Evolutionary conservation across 2,797 vertebrate genomes (phyloP).

Genomic region (Melanotaenia nigrans): DNA sequence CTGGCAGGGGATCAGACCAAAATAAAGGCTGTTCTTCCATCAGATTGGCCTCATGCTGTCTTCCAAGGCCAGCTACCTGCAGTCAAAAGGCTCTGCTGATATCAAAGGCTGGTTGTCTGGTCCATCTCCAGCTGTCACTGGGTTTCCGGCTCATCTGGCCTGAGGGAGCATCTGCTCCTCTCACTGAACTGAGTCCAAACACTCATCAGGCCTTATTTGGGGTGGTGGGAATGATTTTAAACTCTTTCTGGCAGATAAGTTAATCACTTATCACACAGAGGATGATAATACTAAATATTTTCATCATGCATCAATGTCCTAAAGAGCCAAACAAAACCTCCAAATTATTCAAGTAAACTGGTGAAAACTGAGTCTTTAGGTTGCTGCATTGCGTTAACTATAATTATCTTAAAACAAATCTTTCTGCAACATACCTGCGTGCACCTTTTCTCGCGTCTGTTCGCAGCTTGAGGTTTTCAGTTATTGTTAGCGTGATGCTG

Average conservation of each 20-base stretch:
- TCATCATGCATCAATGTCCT: background rate
- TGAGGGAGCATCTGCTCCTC: slow-evolving; percentile 68
- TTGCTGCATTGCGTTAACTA: no score
- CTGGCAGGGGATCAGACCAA: slow-evolving; percentile 66
- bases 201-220: slow-evolving; percentile 52
- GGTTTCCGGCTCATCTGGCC: slow-evolving; percentile 54
- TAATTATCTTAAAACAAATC: no score
- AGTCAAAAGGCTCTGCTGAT: slow-evolving; percentile 41
- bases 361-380: no score
- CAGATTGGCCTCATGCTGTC: slow-evolving; percentile 29
- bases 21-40: slow-evolving; percentile 44
- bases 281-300: slow-evolving; percentile 3
- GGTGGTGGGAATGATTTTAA: slow-evolving; percentile 14
- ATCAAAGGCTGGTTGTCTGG: slow-evolving; percentile 68
- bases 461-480: no score
- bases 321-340: background rate
- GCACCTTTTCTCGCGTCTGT: no score
- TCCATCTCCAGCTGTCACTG: slow-evolving; percentile 56
- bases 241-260: slow-evolving; percentile 26
- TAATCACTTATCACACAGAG: slow-evolving; percentile 1
- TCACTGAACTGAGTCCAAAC: slow-evolving; percentile 61
- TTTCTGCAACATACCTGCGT: no score
- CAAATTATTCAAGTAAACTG: background rate
- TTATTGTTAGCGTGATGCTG: no score
- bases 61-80: slow-evolving; percentile 63